Evolutionary conservation across 2,888 invertebrate genomes (phyloP), one percentile per base, ranked within the genome.

Genomic region (Branchellion lobata): DNA sequence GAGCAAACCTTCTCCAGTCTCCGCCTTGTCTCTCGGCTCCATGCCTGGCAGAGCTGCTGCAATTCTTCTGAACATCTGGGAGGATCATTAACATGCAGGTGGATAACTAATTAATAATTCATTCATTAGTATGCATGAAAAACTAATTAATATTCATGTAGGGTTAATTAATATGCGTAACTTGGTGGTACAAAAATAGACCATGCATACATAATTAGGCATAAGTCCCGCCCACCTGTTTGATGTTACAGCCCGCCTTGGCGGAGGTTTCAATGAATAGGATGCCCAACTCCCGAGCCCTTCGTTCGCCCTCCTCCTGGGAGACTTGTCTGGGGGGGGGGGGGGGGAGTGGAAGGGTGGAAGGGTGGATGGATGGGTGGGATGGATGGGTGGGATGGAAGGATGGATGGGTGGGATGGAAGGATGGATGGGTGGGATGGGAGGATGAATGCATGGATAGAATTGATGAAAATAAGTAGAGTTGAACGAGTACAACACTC

Each of bases 241-340:
- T 98, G 82, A 99, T 98, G 90, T 99, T 99, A 88, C 98, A 98
- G 80, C 98, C 98, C 84, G 97, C 96, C 90, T 99, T 99, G 86
- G 98, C 98, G 90, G 96, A 97, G 84, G 98, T 99, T 91, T 99
- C 98, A 85, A 99, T 98, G 89, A 99, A 99, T 97, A 99, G 98
- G 82, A 98, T 98, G 90, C 96, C 97, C 85, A 99, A 91, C 90
- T 99, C 98, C 90, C 96, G 96, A 82, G 98, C 97, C 91, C 97
- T 98, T 85, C 96, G 91, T 88, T 98, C 97, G 0, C 98, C 98
- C 87, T 98, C 98, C 88, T 99, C 98, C 80, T 96, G 96, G 84
- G 94, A 94, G 80, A 98, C 97, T 89, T 90, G 89, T 84, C 88
- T 88, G 84, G 11, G 61, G 21, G n/a, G 21, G 61, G 21, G 61